These are phyloP conservation scores for Genyomyrus donnyi DNA, from an alignment of 2,113 vertebrate species.

Conservation along the genomic window DNA sequence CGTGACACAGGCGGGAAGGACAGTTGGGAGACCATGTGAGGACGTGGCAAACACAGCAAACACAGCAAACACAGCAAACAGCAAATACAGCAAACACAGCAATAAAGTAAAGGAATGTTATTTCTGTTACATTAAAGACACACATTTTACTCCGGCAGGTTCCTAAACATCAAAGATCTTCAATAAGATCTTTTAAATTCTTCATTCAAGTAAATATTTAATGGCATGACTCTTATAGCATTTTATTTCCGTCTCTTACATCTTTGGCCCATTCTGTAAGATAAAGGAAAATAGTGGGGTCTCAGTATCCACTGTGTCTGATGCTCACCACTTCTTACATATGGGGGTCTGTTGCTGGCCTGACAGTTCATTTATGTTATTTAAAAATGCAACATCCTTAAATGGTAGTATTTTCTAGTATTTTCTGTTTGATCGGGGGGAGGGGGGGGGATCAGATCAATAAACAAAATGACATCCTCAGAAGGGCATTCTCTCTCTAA, in stretches of 20 bases:
- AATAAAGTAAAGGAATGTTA: background rate
- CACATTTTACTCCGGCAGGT: background rate
- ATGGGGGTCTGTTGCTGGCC: background rate
- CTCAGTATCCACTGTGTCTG: background rate
- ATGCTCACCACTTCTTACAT: background rate
- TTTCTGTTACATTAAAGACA: background rate
- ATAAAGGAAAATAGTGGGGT: background rate
- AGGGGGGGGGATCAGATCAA: slow-evolving; percentile 45
- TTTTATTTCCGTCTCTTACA: background rate
- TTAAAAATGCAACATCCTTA: slow-evolving; percentile 23
- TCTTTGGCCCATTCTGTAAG: background rate
- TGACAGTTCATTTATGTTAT: background rate
- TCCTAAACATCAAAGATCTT: background rate
- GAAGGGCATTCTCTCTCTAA: slow-evolving; percentile 52
- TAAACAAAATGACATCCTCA: slow-evolving; percentile 52
- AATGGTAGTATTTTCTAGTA: slow-evolving; percentile 18
- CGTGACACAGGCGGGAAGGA: background rate
- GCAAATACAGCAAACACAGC: background rate
- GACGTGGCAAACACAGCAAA: background rate
- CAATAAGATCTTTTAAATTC: background rate
- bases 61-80: background rate
- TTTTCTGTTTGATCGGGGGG: slow-evolving; percentile 33
- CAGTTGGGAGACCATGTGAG: background rate
- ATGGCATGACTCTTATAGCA: background rate
- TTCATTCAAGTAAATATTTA: slow-evolving; percentile 3